These are phyloP conservation scores for Rhynchonycteris naso DNA, from an alignment of 2,797 vertebrate species.

Conservation along the genomic window DNA sequence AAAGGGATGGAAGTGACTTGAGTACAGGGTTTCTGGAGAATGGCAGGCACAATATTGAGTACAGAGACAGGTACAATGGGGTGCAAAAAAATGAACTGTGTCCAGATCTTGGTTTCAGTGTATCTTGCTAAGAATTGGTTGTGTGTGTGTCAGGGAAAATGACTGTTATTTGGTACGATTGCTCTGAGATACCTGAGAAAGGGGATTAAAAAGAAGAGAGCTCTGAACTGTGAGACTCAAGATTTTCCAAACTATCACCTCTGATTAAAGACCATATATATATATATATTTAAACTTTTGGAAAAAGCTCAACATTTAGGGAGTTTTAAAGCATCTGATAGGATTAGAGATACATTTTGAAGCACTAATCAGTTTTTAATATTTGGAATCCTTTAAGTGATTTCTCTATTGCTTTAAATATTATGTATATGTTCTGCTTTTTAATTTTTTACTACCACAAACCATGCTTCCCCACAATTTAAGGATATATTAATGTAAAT, in stretches of 20 bases:
- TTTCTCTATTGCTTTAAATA: slow-evolving; percentile 11
- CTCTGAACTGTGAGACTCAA: background rate
- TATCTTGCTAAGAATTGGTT: background rate
- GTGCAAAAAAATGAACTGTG: background rate
- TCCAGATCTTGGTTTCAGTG: background rate
- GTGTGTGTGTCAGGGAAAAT: background rate
- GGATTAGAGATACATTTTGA: background rate
- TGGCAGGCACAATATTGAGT: background rate
- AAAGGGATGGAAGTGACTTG: background rate
- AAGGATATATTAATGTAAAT: slow-evolving; percentile 8
- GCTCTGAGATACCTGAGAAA: background rate
- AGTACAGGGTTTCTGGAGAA: background rate
- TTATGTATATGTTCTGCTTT: background rate
- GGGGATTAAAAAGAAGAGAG: background rate
- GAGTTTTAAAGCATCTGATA: slow-evolving; percentile 26
- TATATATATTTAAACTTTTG: background rate
- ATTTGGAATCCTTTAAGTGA: background rate
- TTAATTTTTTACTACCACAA: slow-evolving; percentile 3
- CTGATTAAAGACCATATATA: background rate
- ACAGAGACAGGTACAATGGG: background rate
- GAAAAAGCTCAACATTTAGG: background rate
- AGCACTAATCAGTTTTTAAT: background rate
- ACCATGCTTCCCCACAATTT: background rate
- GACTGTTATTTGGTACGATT: background rate
- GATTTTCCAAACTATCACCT: slow-evolving; percentile 12